phyloP scores from a whole-genome alignment of 2,888 invertebrate species.

The Tanytarsus gracilentus region DNA sequence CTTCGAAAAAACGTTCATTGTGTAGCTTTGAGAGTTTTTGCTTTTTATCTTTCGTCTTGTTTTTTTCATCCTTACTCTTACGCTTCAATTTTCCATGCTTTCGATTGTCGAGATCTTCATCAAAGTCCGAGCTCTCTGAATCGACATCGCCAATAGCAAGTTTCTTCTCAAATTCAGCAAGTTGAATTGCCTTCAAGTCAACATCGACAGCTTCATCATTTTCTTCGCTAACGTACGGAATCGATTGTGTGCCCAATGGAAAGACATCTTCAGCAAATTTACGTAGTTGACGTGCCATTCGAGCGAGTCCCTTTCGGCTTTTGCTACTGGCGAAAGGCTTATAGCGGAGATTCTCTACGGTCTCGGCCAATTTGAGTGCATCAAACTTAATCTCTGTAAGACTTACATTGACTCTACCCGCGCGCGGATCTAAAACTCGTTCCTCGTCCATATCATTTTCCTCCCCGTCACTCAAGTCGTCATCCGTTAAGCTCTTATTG shows the following conservation, averaged over 20 bases:
- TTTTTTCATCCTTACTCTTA: constrained; percentile 41
- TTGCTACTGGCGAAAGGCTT: constrained; percentile 47
- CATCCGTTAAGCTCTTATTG: constrained; percentile 10
- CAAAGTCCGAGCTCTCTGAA: constrained; percentile 32
- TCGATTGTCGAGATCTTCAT: constrained; percentile 33
- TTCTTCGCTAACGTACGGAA: constrained; percentile 41
- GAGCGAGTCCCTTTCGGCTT: constrained; percentile 49
- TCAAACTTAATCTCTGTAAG: constrained; percentile 61
- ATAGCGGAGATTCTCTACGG: constrained; percentile 47
- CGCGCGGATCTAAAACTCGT: constrained; percentile 59
- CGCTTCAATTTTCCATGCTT: constrained; percentile 37
- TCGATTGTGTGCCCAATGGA: constrained; percentile 54
- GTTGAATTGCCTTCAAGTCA: constrained; percentile 39
- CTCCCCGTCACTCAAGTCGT: constrained; percentile 16
- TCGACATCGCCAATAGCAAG: constrained; percentile 40
- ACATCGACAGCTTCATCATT: constrained; percentile 34
- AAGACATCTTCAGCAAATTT: constrained; percentile 52
- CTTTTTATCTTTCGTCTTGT: constrained; percentile 37
- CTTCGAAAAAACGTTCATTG: constrained; percentile 36
- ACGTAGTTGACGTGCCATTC: constrained; percentile 48
- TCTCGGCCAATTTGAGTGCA: constrained; percentile 47
- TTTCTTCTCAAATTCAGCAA: constrained; percentile 47
- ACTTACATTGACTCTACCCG: constrained; percentile 66
- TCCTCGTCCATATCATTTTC: constrained; percentile 33
- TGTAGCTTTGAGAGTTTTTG: constrained; percentile 33